A percentile compares a stretch with the other conserved stretches of the same genome.
phyloP scores from a whole-genome alignment of 2,113 vertebrate genomes.

The Callionymus lyra region DNA sequence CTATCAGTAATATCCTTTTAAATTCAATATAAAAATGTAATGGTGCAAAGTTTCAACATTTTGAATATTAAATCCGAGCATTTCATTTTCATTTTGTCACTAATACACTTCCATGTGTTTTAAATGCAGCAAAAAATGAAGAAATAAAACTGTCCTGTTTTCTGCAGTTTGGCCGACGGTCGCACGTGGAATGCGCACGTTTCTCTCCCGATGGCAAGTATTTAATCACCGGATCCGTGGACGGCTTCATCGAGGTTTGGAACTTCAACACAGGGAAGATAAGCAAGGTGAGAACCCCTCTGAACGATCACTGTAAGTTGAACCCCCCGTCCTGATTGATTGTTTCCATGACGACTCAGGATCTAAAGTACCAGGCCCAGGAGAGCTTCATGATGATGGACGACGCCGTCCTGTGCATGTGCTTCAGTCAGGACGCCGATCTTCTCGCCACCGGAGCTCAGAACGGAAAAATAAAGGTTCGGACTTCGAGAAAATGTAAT shows the following conservation, averaged over 20 bases:
- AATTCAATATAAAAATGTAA: too few relatives aligned
- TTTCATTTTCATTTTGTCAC: too few relatives aligned
- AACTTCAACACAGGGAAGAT: conserved; percentile 95
- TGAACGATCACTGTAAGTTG: neutral
- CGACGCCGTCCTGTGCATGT: conserved; percentile 91
- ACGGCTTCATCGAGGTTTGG: conserved; percentile 97
- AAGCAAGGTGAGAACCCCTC: conserved; percentile 72
- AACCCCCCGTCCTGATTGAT: neutral
- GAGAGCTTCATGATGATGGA: conserved; percentile 99
- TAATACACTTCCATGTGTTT: too few relatives aligned
- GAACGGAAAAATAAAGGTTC: conserved; percentile 93
- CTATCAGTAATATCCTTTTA: too few relatives aligned
- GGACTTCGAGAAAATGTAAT: too few relatives aligned
- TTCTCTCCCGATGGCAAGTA: conserved; percentile 97
- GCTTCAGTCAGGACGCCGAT: conserved; percentile 90
- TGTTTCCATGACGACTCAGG: conserved; percentile 58
- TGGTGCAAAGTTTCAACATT: too few relatives aligned
- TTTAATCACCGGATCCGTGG: conserved; percentile 91
- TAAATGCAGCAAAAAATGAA: too few relatives aligned
- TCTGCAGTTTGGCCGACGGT: conserved; percentile 89
- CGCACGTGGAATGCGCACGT: conserved; percentile 93
- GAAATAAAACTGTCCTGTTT: neutral
- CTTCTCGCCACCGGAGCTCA: conserved; percentile 92
- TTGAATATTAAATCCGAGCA: too few relatives aligned
- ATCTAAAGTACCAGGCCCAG: conserved; percentile 94